Base-by-base conservation (phyloP, 2,888 invertebrate genomes). In the Drosophila pullipes region DNA sequence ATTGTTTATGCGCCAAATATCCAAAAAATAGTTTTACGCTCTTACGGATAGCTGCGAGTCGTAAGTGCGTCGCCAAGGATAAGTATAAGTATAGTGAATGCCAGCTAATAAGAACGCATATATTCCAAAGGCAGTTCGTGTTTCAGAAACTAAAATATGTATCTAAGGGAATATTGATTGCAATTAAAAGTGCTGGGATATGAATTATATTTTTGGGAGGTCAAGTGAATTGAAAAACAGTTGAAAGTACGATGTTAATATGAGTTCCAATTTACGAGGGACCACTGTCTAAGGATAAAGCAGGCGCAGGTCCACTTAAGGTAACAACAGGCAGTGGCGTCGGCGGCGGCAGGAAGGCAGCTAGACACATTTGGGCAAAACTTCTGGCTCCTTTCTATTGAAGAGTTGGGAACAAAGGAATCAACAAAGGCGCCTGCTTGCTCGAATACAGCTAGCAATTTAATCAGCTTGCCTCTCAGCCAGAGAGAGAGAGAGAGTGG, bases 21-120 rank as follows among this genome's bases (percentile, higher is more conserved):
- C 89, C 85, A 86, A 89, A 86, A 86, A 86, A 86, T 86, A 89
- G 89, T 86, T 89, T 89, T 81, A 69, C 81, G 89, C 85, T 82
- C 71, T 87, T 82, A 80, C 70, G 85, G 62, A 54, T 68, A 41
- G 68, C 74, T 37, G 59, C 54, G 60, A 65, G 50, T 63, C 57
- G 74, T 68, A 74, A 81, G 77, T 82, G 81, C 82, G 81, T 78
- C 76, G 82, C 55, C 78, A 59, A 66, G 82, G 69, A 78, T 81
- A 82, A 75, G 58, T 30, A 80, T 63, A 68, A 69, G 71, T 72
- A 53, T 50, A 64, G 58, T 58, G 44, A 31, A 44, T 10, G 22
- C 58, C 28, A 3, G 11, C 41, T 58, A 58, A 58, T 3, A 30
- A n/a, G 9, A 39, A 54, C 28, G n/a, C 1, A 18, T 16, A 0